A percentile compares a stretch with the other conserved stretches of the same genome.
Evolutionary conservation across 2,888 invertebrate genomes (phyloP).

Genomic region (Himalopsyche tibetana): DNA sequence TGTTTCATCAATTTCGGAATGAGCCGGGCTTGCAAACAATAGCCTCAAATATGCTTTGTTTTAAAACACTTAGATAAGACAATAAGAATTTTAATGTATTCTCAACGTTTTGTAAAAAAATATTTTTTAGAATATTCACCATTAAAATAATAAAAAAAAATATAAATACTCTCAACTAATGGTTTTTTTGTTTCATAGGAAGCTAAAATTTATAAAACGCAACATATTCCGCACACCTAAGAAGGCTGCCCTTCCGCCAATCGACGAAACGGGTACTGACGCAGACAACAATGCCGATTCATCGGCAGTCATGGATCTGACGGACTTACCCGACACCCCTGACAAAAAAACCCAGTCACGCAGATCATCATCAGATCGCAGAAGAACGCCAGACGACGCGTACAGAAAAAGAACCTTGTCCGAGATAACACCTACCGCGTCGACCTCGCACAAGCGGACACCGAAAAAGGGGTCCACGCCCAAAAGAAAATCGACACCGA

Average conservation of each 20-base stretch:
- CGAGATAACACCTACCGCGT: constrained; percentile 10
- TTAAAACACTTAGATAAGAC: too few species aligned
- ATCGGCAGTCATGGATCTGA: constrained; percentile 54
- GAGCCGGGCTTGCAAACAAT: too few species aligned
- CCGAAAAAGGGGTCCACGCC: background rate
- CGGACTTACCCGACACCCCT: constrained; percentile 58
- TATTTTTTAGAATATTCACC: too few species aligned
- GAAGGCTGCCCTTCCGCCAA: background rate
- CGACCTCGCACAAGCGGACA: background rate
- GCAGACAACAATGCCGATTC: background rate
- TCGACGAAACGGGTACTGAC: background rate
- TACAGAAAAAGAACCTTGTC: constrained; percentile 5
- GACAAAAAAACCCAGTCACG: constrained; percentile 46
- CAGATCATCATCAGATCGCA: constrained; percentile 20
- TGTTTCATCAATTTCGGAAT: too few species aligned
- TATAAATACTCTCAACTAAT: too few species aligned
- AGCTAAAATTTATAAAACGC: background rate
- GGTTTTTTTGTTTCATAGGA: background rate
- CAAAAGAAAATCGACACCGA: background rate
- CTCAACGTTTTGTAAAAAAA: too few species aligned
- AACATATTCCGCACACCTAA: background rate
- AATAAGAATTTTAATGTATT: too few species aligned
- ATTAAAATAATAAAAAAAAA: too few species aligned
- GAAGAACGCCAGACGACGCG: constrained; percentile 27
- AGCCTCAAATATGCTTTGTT: too few species aligned